Conservation (phyloP, 2,888 invertebrate species). For the Patella caerulea region DNA sequence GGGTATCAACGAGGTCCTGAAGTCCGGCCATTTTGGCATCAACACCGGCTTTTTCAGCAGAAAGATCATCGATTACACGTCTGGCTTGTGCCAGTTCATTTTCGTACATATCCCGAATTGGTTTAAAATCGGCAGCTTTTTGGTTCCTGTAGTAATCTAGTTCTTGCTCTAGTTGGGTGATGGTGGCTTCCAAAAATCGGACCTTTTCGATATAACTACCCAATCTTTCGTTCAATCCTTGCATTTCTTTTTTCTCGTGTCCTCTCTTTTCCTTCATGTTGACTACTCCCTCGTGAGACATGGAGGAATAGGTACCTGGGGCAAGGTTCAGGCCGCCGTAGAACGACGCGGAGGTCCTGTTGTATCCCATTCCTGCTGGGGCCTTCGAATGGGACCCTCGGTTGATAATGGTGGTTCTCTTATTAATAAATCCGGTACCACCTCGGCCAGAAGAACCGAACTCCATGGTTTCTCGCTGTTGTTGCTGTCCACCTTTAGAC, state of each 20-base stretch:
- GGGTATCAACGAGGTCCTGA: slow-evolving; percentile 70
- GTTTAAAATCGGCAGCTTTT: slow-evolving; percentile 60
- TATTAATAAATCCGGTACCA: background rate
- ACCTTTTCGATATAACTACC: slow-evolving; percentile 74
- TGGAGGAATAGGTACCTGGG: slow-evolving; percentile 41
- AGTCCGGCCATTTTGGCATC: slow-evolving; percentile 71
- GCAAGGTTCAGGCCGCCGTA: slow-evolving; percentile 15
- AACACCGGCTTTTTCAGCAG: slow-evolving; percentile 71
- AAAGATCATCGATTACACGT: slow-evolving; percentile 71
- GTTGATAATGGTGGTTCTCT: background rate
- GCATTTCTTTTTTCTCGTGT: slow-evolving; percentile 73
- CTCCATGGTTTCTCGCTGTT: background rate
- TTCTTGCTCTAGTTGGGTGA: slow-evolving; percentile 64
- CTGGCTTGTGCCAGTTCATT: slow-evolving; percentile 72
- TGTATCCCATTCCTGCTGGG: background rate
- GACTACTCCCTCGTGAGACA: slow-evolving; percentile 67
- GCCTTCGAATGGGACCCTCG: background rate
- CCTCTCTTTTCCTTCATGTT: slow-evolving; percentile 71
- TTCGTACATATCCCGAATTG: slow-evolving; percentile 71
- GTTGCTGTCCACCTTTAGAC: background rate
- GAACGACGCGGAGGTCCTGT: background rate
- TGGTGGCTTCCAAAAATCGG: slow-evolving; percentile 69
- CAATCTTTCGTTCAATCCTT: slow-evolving; percentile 73
- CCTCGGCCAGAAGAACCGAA: background rate
- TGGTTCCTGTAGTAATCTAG: slow-evolving; percentile 59